Percentiles rank a stretch among this genome's conserved stretches.
Conservation (phyloP, 2,797 vertebrate genomes). For the Novumbra hubbsi region DNA sequence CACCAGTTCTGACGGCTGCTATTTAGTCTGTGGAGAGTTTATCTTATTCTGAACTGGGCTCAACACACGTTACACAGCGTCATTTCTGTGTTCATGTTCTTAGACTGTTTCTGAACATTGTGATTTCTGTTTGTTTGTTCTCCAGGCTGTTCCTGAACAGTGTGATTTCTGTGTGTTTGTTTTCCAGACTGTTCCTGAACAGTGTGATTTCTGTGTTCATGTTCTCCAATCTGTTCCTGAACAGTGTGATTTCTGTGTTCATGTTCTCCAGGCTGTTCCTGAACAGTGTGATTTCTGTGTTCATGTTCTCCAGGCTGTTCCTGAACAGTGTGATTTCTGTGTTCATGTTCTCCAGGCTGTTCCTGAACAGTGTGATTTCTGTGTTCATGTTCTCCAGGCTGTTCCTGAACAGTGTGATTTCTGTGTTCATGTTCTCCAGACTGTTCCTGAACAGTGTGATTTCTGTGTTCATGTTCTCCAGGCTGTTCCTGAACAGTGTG, state of each 20-base stretch:
- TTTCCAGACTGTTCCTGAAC: background rate
- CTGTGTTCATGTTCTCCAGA: background rate
- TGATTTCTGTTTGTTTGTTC: no score
- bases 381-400: slow-evolving; percentile 36
- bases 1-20: no score
- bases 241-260: background rate
- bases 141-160: no score
- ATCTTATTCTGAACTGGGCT: no score
- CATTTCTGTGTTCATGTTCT: background rate
- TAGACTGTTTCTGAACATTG: background rate
- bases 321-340: background rate
- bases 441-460: background rate
- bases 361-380: slow-evolving; percentile 89
- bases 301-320: background rate
- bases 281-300: background rate
- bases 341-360: background rate
- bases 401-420: background rate
- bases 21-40: no score
- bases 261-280: background rate
- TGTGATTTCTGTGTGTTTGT: no score
- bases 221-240: background rate
- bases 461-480: background rate
- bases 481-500: background rate
- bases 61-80: background rate
- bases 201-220: background rate